Evolutionary conservation across 2,113 vertebrate genomes (phyloP).

Genomic region (Cyprinodon variegatus): DNA sequence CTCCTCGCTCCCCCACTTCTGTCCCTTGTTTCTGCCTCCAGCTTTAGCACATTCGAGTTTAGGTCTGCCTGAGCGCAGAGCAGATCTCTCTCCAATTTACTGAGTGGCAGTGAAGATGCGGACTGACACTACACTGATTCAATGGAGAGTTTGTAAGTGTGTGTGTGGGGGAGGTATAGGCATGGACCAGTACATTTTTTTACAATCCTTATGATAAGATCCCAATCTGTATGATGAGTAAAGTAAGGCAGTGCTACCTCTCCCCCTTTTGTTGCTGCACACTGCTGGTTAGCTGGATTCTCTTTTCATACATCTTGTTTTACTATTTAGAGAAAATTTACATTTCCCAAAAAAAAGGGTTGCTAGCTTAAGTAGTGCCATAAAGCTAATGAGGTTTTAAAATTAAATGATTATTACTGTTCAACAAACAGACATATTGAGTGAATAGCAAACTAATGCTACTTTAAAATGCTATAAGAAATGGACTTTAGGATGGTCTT

Average conservation of each 20-base stretch:
- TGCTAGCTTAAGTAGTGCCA: neutral
- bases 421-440: neutral
- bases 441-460: neutral
- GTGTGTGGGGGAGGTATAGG: neutral
- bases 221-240: too few species aligned
- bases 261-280: neutral
- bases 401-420: neutral
- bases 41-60: slow-evolving; percentile 89
- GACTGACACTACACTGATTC: slow-evolving; percentile 62
- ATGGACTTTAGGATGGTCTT: too few species aligned
- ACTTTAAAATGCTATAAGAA: neutral
- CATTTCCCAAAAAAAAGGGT: neutral
- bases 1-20: slow-evolving; percentile 17
- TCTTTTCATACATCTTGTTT: neutral
- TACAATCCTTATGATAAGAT: too few species aligned
- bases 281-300: neutral
- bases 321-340: neutral
- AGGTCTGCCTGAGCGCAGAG: slow-evolving; percentile 87
- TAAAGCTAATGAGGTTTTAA: neutral
- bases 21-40: slow-evolving; percentile 63
- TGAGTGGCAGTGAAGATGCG: slow-evolving; percentile 83
- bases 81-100: slow-evolving; percentile 83
- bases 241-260: too few species aligned
- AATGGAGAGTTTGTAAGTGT: slow-evolving; percentile 33
- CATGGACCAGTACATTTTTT: too few species aligned